These are phyloP conservation scores for Microcebus lehilahytsara DNA, from an alignment of 2,113 vertebrate species.

Conservation along the genomic window DNA sequence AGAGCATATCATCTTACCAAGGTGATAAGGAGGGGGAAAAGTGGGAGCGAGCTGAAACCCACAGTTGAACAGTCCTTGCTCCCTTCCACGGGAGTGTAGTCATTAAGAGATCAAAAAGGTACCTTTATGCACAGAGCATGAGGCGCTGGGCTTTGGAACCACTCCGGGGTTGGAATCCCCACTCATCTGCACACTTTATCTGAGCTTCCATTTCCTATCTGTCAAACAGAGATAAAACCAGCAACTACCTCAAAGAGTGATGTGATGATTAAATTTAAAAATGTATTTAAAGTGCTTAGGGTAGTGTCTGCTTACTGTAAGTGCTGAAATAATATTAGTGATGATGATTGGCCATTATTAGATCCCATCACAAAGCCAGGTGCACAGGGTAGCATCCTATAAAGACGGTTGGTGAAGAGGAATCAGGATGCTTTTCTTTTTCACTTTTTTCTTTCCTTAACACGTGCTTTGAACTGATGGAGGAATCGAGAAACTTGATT, in stretches of 20 bases:
- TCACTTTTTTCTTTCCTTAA: too few relatives aligned
- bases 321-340: neutral
- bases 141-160: neutral
- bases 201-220: neutral
- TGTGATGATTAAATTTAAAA: neutral
- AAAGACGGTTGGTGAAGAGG: neutral
- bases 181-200: neutral
- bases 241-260: neutral
- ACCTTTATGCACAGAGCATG: neutral
- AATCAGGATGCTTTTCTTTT: neutral
- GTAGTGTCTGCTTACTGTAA: neutral
- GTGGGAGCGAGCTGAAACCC: neutral
- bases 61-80: neutral
- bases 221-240: neutral
- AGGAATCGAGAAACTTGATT: neutral
- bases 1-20: neutral
- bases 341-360: neutral
- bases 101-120: neutral
- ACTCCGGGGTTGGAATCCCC: neutral
- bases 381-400: neutral
- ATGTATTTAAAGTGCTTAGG: neutral
- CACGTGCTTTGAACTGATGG: neutral
- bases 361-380: neutral
- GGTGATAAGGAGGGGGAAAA: neutral
- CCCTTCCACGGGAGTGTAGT: neutral